A percentile compares a stretch with the other conserved stretches of the same genome.
Conservation (phyloP, 2,797 vertebrate genomes). For the Pterois miles region DNA sequence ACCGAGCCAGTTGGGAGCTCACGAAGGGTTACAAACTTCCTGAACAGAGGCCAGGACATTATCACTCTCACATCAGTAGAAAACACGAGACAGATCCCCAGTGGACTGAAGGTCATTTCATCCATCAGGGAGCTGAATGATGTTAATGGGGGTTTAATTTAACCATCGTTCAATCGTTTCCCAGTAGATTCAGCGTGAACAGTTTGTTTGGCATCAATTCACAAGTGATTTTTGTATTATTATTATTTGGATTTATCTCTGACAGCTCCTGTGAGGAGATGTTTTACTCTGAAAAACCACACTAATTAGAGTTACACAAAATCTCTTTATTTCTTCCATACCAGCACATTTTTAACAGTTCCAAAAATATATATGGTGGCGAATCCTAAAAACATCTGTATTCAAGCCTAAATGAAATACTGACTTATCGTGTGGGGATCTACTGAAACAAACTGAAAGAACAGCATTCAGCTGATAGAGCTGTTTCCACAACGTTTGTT, state of each 20-base stretch:
- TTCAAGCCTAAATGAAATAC: too few relatives aligned
- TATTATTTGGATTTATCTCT: slow-evolving; percentile 6
- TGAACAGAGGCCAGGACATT: slow-evolving; percentile 30
- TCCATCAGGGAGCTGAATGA: slow-evolving; percentile 28
- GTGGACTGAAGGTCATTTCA: neutral
- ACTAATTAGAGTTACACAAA: slow-evolving; percentile 19
- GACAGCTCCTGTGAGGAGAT: neutral
- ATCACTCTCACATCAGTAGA: slow-evolving; percentile 12
- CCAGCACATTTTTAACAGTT: slow-evolving; percentile 35
- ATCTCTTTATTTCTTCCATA: slow-evolving; percentile 58
- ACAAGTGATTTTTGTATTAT: neutral
- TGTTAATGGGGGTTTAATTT: slow-evolving; percentile 2
- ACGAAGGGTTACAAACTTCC: slow-evolving; percentile 38
- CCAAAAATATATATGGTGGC: slow-evolving; percentile 45
- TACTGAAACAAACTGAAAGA: too few relatives aligned
- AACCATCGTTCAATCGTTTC: neutral
- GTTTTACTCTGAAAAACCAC: slow-evolving; percentile 18
- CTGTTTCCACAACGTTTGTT: too few relatives aligned
- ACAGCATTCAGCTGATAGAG: too few relatives aligned
- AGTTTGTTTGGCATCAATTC: neutral
- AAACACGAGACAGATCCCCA: slow-evolving; percentile 15
- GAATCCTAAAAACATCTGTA: too few relatives aligned
- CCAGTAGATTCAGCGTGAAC: neutral
- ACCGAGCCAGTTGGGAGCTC: slow-evolving; percentile 26
- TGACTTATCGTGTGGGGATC: too few relatives aligned